Base-by-base conservation (phyloP, 2,888 invertebrate genomes). In the Achlya flavicornis region DNA sequence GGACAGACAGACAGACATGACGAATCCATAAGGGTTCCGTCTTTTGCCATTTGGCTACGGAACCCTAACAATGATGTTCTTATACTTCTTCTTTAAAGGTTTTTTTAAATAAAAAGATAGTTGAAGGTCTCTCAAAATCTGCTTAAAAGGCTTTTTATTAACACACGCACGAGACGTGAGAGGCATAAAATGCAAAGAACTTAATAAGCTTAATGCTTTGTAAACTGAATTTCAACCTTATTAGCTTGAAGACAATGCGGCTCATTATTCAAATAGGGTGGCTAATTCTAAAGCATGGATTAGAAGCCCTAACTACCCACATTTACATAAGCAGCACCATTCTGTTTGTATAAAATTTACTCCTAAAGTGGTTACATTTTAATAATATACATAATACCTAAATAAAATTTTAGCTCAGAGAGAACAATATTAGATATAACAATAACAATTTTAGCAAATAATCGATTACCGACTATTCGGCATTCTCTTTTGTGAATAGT, bases 321-420 rank as follows among this genome's bases (percentile, higher is more conserved):
- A 74, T 76, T 76, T 69, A 66, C 70, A 73, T 73, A 66, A 77
- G 70, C 64, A 66, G 61, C 64, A 66, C 66, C 73, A 73, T 75
- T 71, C 35, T 69, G 69, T 73, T 76, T 73, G 70, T 67, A 64
- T 64, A 68, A 70, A 75, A 72, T 74, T 74, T 19, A 69, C 71
- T 70, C 63, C 65, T 63, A 63, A 53, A 53, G 3, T 53, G 11
- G 19, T 53, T 53, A 19, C 53, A 7, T 48, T n/a, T 48, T n/a
- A 48, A 48, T 16, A 26, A 7, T 16, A 48, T 48, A 6, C 41
- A 41, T 41, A 41, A 12, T 12, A 41, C n/a, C n/a, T n/a, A n/a
- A 3, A 12, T 12, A 41, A 12, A 41, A 12, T 38, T 10, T 10
- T 38, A 7, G 35, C 26, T 26, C 2, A 26, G 26, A 26, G 26